Percentiles rank a stretch among this genome's conserved stretches.
Evolutionary conservation across 2,888 invertebrate species (phyloP).

Genomic region (Thera obeliscata): DNA sequence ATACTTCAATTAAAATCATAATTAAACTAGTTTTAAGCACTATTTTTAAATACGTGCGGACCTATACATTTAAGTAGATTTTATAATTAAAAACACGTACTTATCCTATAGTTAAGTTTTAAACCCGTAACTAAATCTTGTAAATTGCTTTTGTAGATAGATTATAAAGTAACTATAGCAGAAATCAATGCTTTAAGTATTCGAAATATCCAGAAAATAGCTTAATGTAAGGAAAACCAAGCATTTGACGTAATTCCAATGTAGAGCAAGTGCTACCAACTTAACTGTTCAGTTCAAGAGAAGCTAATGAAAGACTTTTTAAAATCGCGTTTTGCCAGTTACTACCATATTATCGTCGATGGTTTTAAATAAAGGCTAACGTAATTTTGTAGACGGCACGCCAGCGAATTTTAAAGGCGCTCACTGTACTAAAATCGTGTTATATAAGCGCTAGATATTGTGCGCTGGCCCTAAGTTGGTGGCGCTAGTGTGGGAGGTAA

Average conservation of each 20-base stretch:
- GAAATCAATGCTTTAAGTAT: conserved; percentile 2
- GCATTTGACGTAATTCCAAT: conserved; percentile 24
- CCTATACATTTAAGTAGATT: conserved; percentile 27
- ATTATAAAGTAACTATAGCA: conserved; percentile 21
- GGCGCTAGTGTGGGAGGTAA: conserved; percentile 1
- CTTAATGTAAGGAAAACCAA: conserved; percentile 10
- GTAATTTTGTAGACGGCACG: too few relatives aligned
- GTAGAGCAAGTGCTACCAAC: neutral
- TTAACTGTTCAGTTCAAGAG: neutral
- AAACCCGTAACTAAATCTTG: conserved; percentile 21
- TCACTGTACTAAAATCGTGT: too few relatives aligned
- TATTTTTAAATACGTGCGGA: conserved; percentile 26
- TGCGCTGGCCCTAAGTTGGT: neutral
- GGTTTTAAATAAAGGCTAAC: too few relatives aligned
- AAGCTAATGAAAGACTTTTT: neutral
- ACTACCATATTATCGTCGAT: too few relatives aligned
- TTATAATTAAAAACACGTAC: conserved; percentile 34
- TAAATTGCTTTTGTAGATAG: conserved; percentile 32
- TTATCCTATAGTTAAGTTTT: conserved; percentile 30
- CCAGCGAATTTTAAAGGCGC: too few relatives aligned
- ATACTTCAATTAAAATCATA: conserved; percentile 23
- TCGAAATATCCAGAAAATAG: conserved; percentile 10
- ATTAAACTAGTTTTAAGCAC: conserved; percentile 25
- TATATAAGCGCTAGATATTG: too few relatives aligned
- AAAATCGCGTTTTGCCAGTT: too few relatives aligned